These are phyloP conservation scores for Ceyx margarethae DNA, from an alignment of 2,113 vertebrate species.

Conservation along the genomic window DNA sequence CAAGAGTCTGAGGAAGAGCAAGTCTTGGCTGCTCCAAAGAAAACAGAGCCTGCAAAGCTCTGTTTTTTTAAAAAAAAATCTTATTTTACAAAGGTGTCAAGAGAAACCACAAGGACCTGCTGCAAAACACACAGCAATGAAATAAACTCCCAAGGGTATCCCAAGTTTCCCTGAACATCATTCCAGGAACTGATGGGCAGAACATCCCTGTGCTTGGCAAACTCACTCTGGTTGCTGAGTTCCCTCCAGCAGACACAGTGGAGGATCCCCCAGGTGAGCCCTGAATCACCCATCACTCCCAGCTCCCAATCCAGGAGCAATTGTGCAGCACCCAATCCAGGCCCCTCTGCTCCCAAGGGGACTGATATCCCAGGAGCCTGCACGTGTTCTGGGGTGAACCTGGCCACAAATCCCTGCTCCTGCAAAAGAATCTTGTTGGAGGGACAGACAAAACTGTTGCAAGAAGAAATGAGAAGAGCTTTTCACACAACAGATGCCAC, in stretches of 20 bases:
- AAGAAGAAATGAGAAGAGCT: not conserved
- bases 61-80: no score
- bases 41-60: not conserved
- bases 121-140: not conserved
- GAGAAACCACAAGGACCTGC: not conserved
- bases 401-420: not conserved
- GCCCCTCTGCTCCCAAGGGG: not conserved
- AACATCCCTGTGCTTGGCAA: not conserved
- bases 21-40: not conserved
- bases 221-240: not conserved
- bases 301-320: no score
- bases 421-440: not conserved
- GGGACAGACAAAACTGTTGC: not conserved
- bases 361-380: not conserved
- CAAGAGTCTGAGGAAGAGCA: not conserved
- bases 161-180: accelerated
- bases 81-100: not conserved
- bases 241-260: not conserved
- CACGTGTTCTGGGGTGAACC: not conserved
- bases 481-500: conserved; percentile 1
- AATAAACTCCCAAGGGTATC: not conserved
- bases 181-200: not conserved
- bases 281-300: not conserved
- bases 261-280: not conserved
- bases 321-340: no score